Base-by-base conservation (phyloP, 2,888 invertebrate genomes). In the Caenorhabditis angaria region DNA sequence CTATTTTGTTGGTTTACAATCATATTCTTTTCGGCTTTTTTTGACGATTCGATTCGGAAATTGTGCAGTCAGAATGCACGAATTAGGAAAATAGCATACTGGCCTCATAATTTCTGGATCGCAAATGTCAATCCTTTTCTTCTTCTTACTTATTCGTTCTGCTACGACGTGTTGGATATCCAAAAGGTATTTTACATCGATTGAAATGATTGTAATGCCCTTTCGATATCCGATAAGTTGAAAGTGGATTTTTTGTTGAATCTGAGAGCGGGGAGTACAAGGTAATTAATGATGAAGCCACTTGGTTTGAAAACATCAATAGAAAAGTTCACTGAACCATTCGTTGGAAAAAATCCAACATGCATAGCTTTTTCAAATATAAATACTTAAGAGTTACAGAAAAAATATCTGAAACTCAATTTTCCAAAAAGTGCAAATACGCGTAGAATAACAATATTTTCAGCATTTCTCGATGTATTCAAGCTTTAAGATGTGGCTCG, bases 51-150 rank as follows among this genome's bases (percentile, higher is more conserved):
- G 51, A 50, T 51, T 29, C 70, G 63, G 56, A 50, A 41, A 32
- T 71, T 71, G 56, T 60, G 61, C 35, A 65, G 60, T 54, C 50
- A 60, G 70, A 71, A 66, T 71, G 70, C 70, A 66, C 70, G 5
- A 47, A 27, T 29, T 24, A 20, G 0, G 5, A 3, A 2, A 10
- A n/a, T 10, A 41, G 70, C 70, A 71, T 71, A 71, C 70, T 71
- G 70, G 70, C 70, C 70, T 60, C 66, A 65, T 63, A 71, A 71
- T 63, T 50, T 63, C 66, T 47, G 70, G 56, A 66, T 66, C 32
- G 66, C 51, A 14, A 27, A 55, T 6, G 1, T 27, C 55, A 5
- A 14, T 29, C 29, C n/a, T 55, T 55, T 27, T n/a, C 27, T 3
- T 4, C 18, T 14, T 18, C 25, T 41, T 25, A 18, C 25, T 25